These are phyloP conservation scores for Condylura cristata DNA, from an alignment of 2,113 vertebrate species.

Conservation along the genomic window DNA sequence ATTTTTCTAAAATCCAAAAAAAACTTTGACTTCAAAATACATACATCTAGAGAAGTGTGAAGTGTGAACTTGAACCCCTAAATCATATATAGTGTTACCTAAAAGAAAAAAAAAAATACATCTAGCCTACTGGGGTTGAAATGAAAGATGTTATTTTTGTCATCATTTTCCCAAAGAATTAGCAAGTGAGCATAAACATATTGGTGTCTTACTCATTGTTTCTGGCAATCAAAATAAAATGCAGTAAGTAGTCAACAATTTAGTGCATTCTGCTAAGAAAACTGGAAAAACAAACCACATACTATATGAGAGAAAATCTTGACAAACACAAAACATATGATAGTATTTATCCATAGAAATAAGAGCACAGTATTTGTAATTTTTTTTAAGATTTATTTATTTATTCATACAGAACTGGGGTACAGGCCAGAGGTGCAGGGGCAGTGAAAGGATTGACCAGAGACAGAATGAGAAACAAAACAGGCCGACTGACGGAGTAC, in stretches of 20 bases:
- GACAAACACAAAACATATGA: neutral
- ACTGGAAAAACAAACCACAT: neutral
- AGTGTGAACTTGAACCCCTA: too few relatives aligned
- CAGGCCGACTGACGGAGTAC: too few relatives aligned
- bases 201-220: neutral
- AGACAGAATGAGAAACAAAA: too few relatives aligned
- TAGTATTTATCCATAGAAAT: neutral
- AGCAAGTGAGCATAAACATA: neutral
- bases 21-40: neutral
- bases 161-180: neutral
- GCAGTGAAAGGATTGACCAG: too few relatives aligned
- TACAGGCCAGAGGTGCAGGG: too few relatives aligned
- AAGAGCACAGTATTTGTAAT: neutral
- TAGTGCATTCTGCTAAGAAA: neutral
- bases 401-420: too few relatives aligned
- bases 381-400: too few relatives aligned
- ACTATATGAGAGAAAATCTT: neutral
- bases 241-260: neutral
- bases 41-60: too few relatives aligned
- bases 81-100: too few relatives aligned
- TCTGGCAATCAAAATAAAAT: neutral
- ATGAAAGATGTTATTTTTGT: neutral
- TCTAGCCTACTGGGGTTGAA: too few relatives aligned
- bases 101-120: too few relatives aligned
- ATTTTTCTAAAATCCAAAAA: constrained; percentile 23